Base-by-base conservation (phyloP, 2,888 invertebrate species). In the Molanna angustata region DNA sequence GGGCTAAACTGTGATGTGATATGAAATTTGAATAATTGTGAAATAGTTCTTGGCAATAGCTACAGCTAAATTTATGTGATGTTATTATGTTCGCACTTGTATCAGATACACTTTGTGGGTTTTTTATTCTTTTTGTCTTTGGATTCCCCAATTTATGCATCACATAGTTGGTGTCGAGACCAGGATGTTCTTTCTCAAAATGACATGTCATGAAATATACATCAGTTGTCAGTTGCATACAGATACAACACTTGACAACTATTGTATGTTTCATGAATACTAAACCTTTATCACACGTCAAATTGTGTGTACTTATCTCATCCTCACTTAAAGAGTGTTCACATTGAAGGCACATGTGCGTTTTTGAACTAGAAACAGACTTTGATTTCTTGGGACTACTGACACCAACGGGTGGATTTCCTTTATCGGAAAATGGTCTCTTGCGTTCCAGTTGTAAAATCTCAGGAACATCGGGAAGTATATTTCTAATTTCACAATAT, bases 161-260 rank as follows among this genome's bases (percentile, higher is more conserved):
- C 0, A 68, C 65, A 52, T 70, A 74, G 58, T 71, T 69, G 0
- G 66, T 47, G 0, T 61, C 60, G 1, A 54, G 40, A 17, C 61
- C 59, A 0, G 66, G 61, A 43, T 76, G 75, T 1, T 16, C 16
- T 0, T 22, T 17, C 1, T 59, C 58, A 56, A 76, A 73, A 51
- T 80, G 81, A 0, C 64, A 64, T 20, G 68, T 54, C 18, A 75
- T 62, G 0, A 64, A 61, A 14, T 61, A 35, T n/a, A 72, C 60
- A 2, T 67, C 63, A 0, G 64, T 60, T 0, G 71, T 65, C 0
- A 76, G 64, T 2, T 61, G 66, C 6, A 65, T 58, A 54, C 81
- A 81, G 6, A 67, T 63, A 11, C 69, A 67, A 56, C 81, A 81
- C 52, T 74, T 74, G 7, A 72, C 67, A 0, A 78, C 72, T 0